Conservation (phyloP, 2,888 invertebrate genomes). For the Yponomeuta plumbellus region DNA sequence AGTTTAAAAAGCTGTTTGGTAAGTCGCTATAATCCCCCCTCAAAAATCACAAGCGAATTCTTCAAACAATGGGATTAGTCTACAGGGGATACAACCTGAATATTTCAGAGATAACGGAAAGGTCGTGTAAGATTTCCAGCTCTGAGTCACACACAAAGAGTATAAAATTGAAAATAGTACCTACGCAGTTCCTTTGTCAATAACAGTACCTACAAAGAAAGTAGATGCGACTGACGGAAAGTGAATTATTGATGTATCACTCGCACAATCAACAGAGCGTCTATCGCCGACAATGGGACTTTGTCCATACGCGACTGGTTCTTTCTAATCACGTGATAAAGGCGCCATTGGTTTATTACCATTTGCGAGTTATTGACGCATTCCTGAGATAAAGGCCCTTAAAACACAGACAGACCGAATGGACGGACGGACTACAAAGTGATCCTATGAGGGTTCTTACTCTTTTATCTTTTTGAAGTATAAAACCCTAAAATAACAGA, state of each 20-base stretch:
- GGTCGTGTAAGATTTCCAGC: background rate
- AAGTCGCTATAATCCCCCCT: conserved; percentile 49
- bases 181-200: conserved; percentile 11
- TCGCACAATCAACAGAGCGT: background rate
- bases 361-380: no score
- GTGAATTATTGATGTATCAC: background rate
- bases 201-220: conserved; percentile 9
- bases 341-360: no score
- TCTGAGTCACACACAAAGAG: background rate
- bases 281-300: background rate
- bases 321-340: no score
- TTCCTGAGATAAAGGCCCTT: no score
- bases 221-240: background rate
- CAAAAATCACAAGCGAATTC: conserved; percentile 42
- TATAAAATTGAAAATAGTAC: background rate
- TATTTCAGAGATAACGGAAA: background rate
- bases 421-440: no score
- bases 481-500: no score
- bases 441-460: no score
- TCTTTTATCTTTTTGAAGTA: no score
- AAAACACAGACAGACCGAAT: no score
- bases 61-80: conserved; percentile 43
- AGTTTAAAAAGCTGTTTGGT: conserved; percentile 11
- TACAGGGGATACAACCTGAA: conserved; percentile 39
- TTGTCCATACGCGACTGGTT: background rate